Evolutionary conservation across 2,113 vertebrate species (phyloP).

Genomic region (Malaclemys terrapin): DNA sequence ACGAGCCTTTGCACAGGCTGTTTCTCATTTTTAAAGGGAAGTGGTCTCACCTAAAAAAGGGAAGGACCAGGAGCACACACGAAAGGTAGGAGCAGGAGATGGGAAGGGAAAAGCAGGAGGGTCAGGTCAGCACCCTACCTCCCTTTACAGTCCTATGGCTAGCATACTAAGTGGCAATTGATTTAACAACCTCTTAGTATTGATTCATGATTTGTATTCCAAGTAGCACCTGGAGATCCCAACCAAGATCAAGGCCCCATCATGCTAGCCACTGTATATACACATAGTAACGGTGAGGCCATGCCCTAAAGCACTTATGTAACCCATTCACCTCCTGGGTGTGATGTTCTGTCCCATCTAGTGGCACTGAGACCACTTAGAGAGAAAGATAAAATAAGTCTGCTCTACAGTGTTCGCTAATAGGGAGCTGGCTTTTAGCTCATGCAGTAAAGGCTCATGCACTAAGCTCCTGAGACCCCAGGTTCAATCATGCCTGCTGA

Average conservation of each 20-base stretch:
- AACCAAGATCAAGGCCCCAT: not conserved
- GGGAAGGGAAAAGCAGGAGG: not conserved
- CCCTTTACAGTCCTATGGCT: not conserved
- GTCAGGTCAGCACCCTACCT: not conserved
- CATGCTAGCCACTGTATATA: not conserved
- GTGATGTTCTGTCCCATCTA: too few species aligned
- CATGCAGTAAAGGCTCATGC: too few species aligned
- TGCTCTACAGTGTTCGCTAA: too few species aligned
- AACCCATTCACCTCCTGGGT: too few species aligned
- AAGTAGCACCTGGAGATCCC: not conserved
- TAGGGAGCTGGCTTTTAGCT: too few species aligned
- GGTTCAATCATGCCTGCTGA: too few species aligned
- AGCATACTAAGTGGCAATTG: not conserved
- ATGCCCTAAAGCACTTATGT: not conserved
- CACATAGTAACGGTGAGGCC: not conserved
- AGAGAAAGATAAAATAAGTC: too few species aligned
- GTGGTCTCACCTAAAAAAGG: not conserved
- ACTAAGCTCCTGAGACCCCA: too few species aligned
- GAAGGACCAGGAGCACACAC: too few species aligned
- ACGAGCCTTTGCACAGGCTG: not conserved
- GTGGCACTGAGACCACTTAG: too few species aligned
- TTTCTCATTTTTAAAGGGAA: not conserved
- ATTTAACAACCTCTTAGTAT: not conserved
- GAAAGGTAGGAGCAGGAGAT: too few species aligned
- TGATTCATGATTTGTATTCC: not conserved